Evolutionary conservation across 2,888 invertebrate species (phyloP), one percentile per base, ranked within the genome.

Genomic region (Loripinus fragilis): DNA sequence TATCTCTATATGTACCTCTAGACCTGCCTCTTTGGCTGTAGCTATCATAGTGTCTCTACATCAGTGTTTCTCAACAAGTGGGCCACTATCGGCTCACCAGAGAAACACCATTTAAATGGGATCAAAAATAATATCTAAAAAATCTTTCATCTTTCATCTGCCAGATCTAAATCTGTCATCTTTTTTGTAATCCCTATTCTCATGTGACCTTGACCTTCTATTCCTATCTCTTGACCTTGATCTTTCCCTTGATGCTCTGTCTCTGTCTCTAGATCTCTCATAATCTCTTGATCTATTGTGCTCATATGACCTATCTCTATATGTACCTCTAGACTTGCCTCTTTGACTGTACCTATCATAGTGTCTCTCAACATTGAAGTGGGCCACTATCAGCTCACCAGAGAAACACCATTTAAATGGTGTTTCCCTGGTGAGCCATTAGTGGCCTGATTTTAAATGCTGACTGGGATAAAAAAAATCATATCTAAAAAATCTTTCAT

Each of bases 161-260:
- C 38, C 38, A 38, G 38, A 8, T 12, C 38, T 38, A 12, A 12
- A 38, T 12, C 38, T 38, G 38, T 38, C 12, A 38, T 28, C n/a
- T 10, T 52, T n/a, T 33, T 33, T 60, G 12, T 25, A 60, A 60
- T 60, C 5, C 17, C 60, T 30, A 64, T 71, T 74, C 7, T 64
- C 71, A 45, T 52, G 71, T 50, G 74, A 74, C 64, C 38, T 52
- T 20, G 45, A 55, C 45, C 70, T 45, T n/a, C 67, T 52, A 25
- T 28, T 23, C n/a, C 42, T 52, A 33, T 33, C 68, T 65, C 65
- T 66, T 52, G 72, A 66, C 68, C 68, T 72, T 73, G 81, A 76
- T n/a, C 67, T 65, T 35, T 35, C 33, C 28, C 33, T 52, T 20
- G 45, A 55, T 35, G 66, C 38, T n/a, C n/a, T n/a, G n/a, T n/a